These are phyloP conservation scores for Fistularia tabacaria DNA, from an alignment of 2,797 vertebrate species.

Conservation along the genomic window DNA sequence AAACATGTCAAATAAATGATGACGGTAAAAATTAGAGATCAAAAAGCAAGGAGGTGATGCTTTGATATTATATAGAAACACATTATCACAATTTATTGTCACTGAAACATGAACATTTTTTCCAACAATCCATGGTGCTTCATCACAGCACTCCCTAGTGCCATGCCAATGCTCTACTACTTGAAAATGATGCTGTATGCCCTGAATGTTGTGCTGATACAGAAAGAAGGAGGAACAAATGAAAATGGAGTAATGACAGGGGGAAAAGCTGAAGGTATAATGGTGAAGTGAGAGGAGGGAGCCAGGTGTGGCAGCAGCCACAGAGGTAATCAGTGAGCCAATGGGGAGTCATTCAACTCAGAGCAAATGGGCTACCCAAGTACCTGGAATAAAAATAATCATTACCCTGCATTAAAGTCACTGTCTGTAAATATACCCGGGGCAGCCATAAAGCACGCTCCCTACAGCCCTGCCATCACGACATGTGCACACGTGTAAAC, in stretches of 20 bases:
- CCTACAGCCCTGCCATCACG: conserved; percentile 23
- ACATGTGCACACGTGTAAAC: conserved; percentile 25
- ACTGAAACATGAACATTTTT: too few relatives aligned
- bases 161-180: neutral
- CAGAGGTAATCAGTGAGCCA: conserved; percentile 76
- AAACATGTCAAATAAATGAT: too few relatives aligned
- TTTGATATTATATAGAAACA: too few relatives aligned
- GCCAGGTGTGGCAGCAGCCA: conserved; percentile 70
- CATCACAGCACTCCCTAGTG: too few relatives aligned
- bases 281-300: conserved; percentile 40
- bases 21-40: too few relatives aligned
- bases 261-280: conserved; percentile 23
- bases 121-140: too few relatives aligned
- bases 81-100: too few relatives aligned
- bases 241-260: neutral
- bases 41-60: too few relatives aligned
- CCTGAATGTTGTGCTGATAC: neutral
- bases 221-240: neutral
- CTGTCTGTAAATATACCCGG: conserved; percentile 77
- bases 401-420: conserved; percentile 79
- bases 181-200: neutral
- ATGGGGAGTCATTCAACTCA: conserved; percentile 75
- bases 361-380: conserved; percentile 65
- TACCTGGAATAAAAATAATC: conserved; percentile 80
- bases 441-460: conserved; percentile 64